Base-by-base conservation (phyloP, 2,113 vertebrate species). In the Nothocercus nigrocapillus region DNA sequence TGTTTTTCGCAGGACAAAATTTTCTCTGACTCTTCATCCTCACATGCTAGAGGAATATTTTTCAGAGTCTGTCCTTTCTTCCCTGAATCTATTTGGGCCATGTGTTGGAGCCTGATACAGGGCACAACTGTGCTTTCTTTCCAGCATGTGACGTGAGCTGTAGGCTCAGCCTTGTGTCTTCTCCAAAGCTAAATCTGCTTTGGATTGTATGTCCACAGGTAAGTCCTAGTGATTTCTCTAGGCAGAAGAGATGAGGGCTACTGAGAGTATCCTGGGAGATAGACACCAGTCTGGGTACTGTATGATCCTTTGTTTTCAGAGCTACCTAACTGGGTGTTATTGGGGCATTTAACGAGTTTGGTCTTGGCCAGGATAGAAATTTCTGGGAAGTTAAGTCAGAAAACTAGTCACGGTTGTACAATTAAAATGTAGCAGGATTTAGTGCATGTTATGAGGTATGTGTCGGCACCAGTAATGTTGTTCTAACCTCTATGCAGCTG, bases 151-250 rank as follows among this genome's bases (percentile, higher is more conserved):
- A 89, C 0, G 3, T 72, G 66, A 91, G 90, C 78, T 82, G 28
- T 85, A 96, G 85, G 81, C 83, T 94, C 83, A 90, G 77, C 61
- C 58, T 47, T 40, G 5, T 82, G 77, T 51, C 80, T 89, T 89
- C n/a, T 92, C 56, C 88, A 69, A 87, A 82, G 66, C 62, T 75
- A 82, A 92, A 94, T 90, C 56, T 42, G 85, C 80, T 96, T 94
- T 95, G 88, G 56, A 42, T 61, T 49, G 68, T 78, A 81, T 84
- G 93, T 79, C 28, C 51, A 32, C 64, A 92, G 73, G 85, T 94
- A 83, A 94, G 86, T 97, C 94, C 92, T 72, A 30, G 34, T 53
- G 69, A 18, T 53, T 72, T 69, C 81, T 78, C 45, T 64, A 68
- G 86, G 77, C 73, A 92, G 85, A 84, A 81, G 63, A 0, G 0